phyloP scores from a whole-genome alignment of 2,888 invertebrate species.

The Aphidoletes aphidimyza region DNA sequence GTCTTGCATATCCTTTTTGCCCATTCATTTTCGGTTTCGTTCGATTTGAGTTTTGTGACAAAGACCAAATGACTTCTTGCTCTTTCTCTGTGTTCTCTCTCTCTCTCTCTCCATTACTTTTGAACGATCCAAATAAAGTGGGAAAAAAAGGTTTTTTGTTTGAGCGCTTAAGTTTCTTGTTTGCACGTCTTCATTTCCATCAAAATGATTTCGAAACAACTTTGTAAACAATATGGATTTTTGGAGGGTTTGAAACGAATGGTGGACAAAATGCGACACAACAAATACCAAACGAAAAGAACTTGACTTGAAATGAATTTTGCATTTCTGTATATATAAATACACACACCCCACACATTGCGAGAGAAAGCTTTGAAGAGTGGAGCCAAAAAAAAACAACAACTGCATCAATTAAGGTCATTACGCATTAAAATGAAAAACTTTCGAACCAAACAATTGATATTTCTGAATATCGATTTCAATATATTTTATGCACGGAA shows the following conservation, averaged over 20 bases:
- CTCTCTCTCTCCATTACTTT: too few species aligned
- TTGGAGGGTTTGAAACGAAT: not conserved
- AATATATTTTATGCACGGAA: too few species aligned
- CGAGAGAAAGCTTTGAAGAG: too few species aligned
- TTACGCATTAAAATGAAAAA: slow-evolving; percentile 30
- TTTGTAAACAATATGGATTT: too few species aligned
- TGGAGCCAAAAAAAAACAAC: not conserved
- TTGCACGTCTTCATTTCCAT: slow-evolving; percentile 43
- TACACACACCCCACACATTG: too few species aligned
- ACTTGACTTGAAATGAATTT: not conserved
- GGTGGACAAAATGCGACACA: not conserved
- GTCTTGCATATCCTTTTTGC: not conserved
- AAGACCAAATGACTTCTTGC: not conserved
- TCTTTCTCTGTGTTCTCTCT: too few species aligned
- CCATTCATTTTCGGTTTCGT: not conserved
- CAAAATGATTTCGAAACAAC: not conserved
- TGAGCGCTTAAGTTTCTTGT: slow-evolving; percentile 28
- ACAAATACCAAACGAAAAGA: not conserved
- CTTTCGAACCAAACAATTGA: slow-evolving; percentile 4
- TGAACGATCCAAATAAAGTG: not conserved
- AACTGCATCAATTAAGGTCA: slow-evolving; percentile 20
- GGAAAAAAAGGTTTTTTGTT: slow-evolving; percentile 12
- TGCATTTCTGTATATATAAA: not conserved
- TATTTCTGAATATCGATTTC: not conserved
- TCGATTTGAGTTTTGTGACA: not conserved